Conservation (phyloP, 2,797 vertebrate species). For the Pseudotriccus pelzelni region DNA sequence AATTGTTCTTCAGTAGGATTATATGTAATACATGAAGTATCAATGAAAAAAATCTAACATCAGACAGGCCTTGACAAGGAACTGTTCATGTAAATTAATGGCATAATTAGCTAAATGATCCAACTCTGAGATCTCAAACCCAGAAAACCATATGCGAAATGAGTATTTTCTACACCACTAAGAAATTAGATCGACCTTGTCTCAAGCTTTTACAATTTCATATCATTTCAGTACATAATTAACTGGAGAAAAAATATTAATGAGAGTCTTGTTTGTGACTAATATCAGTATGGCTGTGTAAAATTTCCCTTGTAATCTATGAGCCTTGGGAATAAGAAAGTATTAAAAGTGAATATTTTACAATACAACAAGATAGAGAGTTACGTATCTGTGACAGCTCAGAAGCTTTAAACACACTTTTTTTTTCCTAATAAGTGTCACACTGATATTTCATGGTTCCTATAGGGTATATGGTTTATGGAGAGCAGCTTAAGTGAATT, state of each 20-base stretch:
- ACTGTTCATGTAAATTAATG: not conserved
- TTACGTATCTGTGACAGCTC: not conserved
- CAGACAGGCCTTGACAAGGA: not conserved
- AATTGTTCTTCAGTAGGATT: not conserved
- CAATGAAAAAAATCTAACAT: not conserved
- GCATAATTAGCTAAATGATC: slow-evolving; percentile 32
- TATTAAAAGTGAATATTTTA: not conserved
- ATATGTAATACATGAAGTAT: not conserved
- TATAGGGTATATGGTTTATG: not conserved
- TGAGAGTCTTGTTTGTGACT: slow-evolving; percentile 24
- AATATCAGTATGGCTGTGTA: not conserved
- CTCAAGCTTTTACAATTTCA: slow-evolving; percentile 18
- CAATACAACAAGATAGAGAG: not conserved
- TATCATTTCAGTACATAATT: slow-evolving; percentile 9
- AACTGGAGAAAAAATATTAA: slow-evolving; percentile 29
- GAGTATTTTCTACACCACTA: not conserved
- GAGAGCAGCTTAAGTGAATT: slow-evolving; percentile 23
- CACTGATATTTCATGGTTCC: slow-evolving; percentile 22
- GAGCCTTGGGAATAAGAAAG: not conserved
- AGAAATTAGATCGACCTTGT: slow-evolving; percentile 48
- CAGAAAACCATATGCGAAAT: not conserved
- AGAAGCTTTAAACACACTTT: not conserved
- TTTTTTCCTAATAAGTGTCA: not conserved
- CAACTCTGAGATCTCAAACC: not conserved
- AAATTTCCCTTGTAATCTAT: slow-evolving; percentile 31